Percentiles rank a stretch among this genome's conserved stretches.
Evolutionary conservation across 1,140 invertebrate species (phyloP).

Genomic region (Odontomachus brunneus): DNA sequence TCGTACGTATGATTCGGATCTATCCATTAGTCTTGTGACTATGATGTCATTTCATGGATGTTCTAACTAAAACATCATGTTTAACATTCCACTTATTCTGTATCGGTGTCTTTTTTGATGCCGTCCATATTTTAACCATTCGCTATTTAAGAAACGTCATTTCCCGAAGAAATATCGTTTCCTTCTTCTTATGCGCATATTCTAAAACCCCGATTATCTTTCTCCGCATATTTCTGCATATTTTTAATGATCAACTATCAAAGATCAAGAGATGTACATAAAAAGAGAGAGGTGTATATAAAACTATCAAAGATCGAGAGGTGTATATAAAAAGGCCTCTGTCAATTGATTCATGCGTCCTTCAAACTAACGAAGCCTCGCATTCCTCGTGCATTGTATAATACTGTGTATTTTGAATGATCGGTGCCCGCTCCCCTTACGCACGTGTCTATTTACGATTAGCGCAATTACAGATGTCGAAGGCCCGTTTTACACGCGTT

Average conservation of each 20-base stretch:
- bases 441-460: conserved; percentile 45
- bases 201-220: neutral
- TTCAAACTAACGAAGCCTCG: conserved; percentile 1
- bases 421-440: neutral
- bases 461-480: conserved; percentile 35
- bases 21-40: no score
- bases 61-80: neutral
- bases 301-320: no score
- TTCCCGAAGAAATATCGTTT: neutral
- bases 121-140: no score
- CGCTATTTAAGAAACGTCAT: neutral
- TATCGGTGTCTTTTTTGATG: no score
- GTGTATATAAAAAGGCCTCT: no score
- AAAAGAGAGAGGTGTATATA: no score
- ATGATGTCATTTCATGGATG: conserved; percentile 4
- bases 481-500: conserved; percentile 14
- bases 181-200: no score
- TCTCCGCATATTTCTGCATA: no score
- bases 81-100: neutral
- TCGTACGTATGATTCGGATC: no score
- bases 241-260: no score
- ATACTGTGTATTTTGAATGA: conserved; percentile 19
- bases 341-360: neutral
- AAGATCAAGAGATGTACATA: no score
- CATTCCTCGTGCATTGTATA: neutral